Percentiles rank a stretch among this genome's conserved stretches.
phyloP scores from a whole-genome alignment of 2,797 vertebrate species.

The Danio tinwini region DNA sequence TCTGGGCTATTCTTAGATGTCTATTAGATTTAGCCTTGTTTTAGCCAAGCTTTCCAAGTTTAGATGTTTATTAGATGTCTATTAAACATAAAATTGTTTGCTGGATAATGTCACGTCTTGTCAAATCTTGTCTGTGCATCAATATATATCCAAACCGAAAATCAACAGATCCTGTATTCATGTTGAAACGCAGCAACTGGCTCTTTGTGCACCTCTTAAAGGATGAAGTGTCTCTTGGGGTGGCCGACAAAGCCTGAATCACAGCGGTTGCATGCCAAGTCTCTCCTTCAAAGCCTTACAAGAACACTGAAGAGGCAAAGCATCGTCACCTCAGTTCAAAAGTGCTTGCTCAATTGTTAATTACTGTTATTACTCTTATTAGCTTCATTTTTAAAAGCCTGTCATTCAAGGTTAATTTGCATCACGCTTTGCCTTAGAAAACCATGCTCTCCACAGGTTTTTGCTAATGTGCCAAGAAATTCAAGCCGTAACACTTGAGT shows the following conservation, averaged over 20 bases:
- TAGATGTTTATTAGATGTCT: too few species aligned
- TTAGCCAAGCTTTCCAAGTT: too few species aligned
- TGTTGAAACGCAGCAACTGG: background rate
- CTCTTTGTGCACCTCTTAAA: conserved; percentile 19
- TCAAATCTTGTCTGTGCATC: background rate
- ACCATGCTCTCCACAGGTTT: background rate
- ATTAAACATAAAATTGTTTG: too few species aligned
- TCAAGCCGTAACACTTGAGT: background rate
- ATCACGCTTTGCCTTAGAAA: conserved; percentile 4
- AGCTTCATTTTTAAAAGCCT: conserved; percentile 6
- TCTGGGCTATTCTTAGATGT: too few species aligned
- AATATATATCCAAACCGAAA: conserved; percentile 20
- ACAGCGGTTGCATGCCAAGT: background rate
- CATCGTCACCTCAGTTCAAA: background rate
- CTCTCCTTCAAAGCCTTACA: background rate
- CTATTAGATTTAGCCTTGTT: too few species aligned
- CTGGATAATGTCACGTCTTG: background rate
- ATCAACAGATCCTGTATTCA: conserved; percentile 13
- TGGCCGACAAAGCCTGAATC: background rate
- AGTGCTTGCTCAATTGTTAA: conserved; percentile 17
- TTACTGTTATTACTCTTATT: conserved; percentile 20
- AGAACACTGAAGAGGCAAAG: background rate
- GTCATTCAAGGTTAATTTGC: conserved; percentile 2
- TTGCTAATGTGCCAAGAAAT: conserved; percentile 18
- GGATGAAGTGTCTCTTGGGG: conserved; percentile 27